Percentiles rank a stretch among this genome's conserved stretches.
Conservation (phyloP, 2,888 invertebrate genomes). For the Trachelus stipa region DNA sequence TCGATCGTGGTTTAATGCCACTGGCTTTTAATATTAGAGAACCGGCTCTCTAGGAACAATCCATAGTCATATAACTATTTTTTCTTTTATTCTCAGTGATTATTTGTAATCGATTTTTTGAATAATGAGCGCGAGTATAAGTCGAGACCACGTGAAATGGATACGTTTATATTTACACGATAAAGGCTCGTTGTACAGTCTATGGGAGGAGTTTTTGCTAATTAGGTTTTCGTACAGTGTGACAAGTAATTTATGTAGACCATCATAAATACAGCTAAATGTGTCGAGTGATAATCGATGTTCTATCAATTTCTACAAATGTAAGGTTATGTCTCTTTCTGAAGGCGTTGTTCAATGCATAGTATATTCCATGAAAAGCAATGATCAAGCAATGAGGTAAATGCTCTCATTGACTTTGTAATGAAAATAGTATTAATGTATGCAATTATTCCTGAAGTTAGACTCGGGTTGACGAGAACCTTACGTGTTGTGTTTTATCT, state of each 20-base stretch:
- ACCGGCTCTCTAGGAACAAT: not conserved
- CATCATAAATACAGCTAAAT: not conserved
- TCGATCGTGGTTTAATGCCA: conserved; percentile 33
- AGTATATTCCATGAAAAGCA: not conserved
- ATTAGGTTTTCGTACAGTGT: not conserved
- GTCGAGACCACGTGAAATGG: not conserved
- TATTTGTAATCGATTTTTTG: not conserved
- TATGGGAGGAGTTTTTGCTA: not conserved
- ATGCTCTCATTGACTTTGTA: not conserved
- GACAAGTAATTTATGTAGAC: not conserved
- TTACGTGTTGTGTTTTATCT: not conserved
- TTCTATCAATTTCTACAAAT: not conserved
- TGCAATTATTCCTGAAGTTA: not conserved
- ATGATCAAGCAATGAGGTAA: not conserved
- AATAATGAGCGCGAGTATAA: not conserved
- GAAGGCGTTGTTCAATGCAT: too few relatives aligned
- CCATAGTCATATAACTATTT: not conserved
- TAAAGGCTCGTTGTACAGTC: not conserved
- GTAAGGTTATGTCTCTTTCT: not conserved
- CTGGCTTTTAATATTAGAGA: not conserved
- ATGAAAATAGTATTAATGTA: not conserved
- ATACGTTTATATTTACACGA: not conserved
- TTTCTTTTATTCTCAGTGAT: not conserved
- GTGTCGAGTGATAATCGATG: not conserved
- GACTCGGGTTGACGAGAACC: not conserved